Evolutionary conservation across 2,113 vertebrate species (phyloP), one percentile per base, ranked within the genome.

Genomic region (Spea bombifrons): DNA sequence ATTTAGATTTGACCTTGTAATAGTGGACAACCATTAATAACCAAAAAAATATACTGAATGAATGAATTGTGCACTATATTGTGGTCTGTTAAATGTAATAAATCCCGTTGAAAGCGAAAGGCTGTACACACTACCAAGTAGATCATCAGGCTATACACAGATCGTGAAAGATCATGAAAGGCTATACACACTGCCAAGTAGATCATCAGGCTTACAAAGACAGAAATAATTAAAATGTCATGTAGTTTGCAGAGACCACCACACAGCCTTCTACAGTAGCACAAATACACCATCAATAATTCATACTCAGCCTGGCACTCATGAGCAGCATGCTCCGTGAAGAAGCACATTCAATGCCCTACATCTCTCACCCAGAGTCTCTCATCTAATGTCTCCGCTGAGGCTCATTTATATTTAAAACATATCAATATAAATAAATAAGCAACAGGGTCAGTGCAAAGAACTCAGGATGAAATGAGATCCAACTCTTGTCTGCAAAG

Each of bases 341-440:
- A 16, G 45, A 59, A 68, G 43, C 1, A 7, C 4, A 3, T 44
- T 48, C 16, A 9, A 44, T 59, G 67, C 46, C 15, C 43, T 5
- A 12, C 5, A 49, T 66, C 43, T 65, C 61, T 72, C 15, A 65
- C 59, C 48, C 16, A 57, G 13, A 70, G 46, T 4, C n/a, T 12
- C 16, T 78, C 52, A n/a, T 17, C 10, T 30, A 46, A 70, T 70
- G 50, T 74, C 43, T 61, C n/a, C 10, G 8, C 7, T 5, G 47
- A 71, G 8, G 16, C 67, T 78, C 75, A 79, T 80, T 66, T 59
- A 80, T 73, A 66, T 80, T 80, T 80, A 74, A 68, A 12, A 68
- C 65, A 7, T 57, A 74, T 5, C 46, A 7, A 80, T 74, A 80
- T 73, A 73, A 80, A 68, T 72, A 78, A 72, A 65, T 43, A 68